Base-by-base conservation (phyloP, 1,140 invertebrate species). In the Zaprionus kolodkinae region DNA sequence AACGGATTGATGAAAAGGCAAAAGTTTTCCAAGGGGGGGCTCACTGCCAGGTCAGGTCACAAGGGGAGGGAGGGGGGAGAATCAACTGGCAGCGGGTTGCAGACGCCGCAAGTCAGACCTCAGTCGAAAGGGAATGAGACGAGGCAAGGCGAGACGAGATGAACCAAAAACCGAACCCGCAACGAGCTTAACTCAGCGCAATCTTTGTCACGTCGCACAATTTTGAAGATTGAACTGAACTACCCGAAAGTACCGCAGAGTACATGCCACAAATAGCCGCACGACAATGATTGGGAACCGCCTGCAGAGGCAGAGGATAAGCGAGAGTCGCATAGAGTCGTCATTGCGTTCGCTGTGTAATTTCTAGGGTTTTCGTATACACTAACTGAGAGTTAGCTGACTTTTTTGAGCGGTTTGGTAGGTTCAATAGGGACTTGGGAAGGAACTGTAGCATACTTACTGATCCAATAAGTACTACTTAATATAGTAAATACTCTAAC, bases 301-400 rank as follows among this genome's bases (percentile, higher is more conserved):
- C 70, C 66, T 21, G 50, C 64, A 7, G 35, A n/a, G 45, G 80
- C 84, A 67, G 15, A 48, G 36, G 43, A 15, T 21, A 21, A 21
- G 21, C 21, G 12, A 52, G 15, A 40, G n/a, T 50, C 35, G 54
- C 40, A 40, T 33, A 67, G 55, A 76, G 50, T 76, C 76, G 25
- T 69, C 63, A 66, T 57, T 76, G 27, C 69, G 66, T 87, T 71
- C 43, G 11, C 66, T 33, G 63, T 38, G 70, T n/a, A 78, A 72
- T 72, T 84, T 50, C 27, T 62, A 59, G 43, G 65, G 57, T 77
- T 78, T 68, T 69, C 54, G 45, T 78, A 72, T 81, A 15, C 52
- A 2, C 52, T 55, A 13, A 7, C 6, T 27, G 6, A 15, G 52
- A 25, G 50, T 30, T 7, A 1, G 12, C 30, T 30, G 11, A 54